Conservation (phyloP, 2,888 invertebrate genomes). For the Lacanobia oleracea region DNA sequence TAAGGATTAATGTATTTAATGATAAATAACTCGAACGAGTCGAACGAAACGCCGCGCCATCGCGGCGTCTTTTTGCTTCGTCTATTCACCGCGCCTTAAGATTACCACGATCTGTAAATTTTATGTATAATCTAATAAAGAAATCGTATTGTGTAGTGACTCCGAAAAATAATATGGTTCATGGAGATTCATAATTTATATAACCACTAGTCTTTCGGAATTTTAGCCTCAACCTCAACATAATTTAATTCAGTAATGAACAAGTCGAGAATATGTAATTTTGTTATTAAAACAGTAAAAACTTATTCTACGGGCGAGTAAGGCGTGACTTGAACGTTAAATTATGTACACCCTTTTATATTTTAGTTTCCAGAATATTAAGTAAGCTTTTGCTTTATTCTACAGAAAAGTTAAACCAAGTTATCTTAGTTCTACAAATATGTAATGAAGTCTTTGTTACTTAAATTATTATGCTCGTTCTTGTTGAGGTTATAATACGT, state of each 20-base stretch:
- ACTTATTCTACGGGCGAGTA: conserved; percentile 25
- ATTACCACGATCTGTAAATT: too few relatives aligned
- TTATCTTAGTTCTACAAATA: conserved; percentile 7
- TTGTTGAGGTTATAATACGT: not conserved
- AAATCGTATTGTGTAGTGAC: not conserved
- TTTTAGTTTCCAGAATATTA: conserved; percentile 54
- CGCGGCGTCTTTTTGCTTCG: too few relatives aligned
- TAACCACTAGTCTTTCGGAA: not conserved
- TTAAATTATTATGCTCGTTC: not conserved
- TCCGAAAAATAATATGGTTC: not conserved
- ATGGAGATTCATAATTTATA: conserved; percentile 21
- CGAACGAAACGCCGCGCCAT: too few relatives aligned
- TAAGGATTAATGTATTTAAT: too few relatives aligned
- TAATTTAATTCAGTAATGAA: conserved; percentile 38
- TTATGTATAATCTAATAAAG: too few relatives aligned
- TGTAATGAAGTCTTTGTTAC: conserved; percentile 6
- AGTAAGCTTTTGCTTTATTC: conserved; percentile 30
- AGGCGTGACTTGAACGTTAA: conserved; percentile 32
- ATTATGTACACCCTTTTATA: conserved; percentile 48
- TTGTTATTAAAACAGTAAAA: conserved; percentile 40
- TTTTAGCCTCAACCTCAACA: conserved; percentile 13
- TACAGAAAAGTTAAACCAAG: conserved; percentile 15
- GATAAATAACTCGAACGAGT: too few relatives aligned
- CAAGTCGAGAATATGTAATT: conserved; percentile 51
- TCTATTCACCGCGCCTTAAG: too few relatives aligned